These are phyloP conservation scores for Zenarchopterus dispar DNA, from an alignment of 2,797 vertebrate species.

Conservation along the genomic window DNA sequence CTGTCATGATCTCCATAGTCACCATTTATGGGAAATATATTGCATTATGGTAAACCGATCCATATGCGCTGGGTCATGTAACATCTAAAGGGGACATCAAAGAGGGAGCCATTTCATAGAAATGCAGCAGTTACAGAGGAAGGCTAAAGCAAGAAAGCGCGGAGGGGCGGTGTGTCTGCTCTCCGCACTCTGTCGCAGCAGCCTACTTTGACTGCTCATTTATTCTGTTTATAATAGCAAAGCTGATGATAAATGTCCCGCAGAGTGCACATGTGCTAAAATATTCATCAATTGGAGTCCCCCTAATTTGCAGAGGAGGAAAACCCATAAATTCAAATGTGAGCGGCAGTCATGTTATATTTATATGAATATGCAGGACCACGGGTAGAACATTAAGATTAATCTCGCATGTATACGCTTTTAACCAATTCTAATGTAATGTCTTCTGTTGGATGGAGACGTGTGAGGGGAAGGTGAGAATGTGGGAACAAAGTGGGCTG, in stretches of 20 bases:
- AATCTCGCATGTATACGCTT: conserved; percentile 70
- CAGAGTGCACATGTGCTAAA: conserved; percentile 97
- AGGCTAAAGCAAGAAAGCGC: conserved; percentile 24
- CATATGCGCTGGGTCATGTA: conserved; percentile 9
- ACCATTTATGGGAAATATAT: conserved; percentile 15
- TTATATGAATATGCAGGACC: conserved; percentile 83
- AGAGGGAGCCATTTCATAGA: conserved; percentile 55
- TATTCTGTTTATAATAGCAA: conserved; percentile 98
- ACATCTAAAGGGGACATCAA: conserved; percentile 22
- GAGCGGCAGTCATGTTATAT: conserved; percentile 81
- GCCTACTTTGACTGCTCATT: conserved; percentile 93
- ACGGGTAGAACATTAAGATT: conserved; percentile 80
- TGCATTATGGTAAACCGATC: conserved; percentile 16
- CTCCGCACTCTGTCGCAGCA: conserved; percentile 46
- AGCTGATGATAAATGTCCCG: conserved; percentile 93
- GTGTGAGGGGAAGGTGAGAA: conserved; percentile 48
- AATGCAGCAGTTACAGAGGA: conserved; percentile 36
- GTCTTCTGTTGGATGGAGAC: conserved; percentile 39
- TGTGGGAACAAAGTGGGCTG: conserved; percentile 34
- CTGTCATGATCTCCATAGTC: conserved; percentile 11
- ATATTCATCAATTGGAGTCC: conserved; percentile 95
- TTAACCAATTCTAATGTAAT: conserved; percentile 67
- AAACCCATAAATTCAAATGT: conserved; percentile 84
- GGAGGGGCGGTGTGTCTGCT: conserved; percentile 43
- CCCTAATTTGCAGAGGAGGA: conserved; percentile 83